Percentiles rank a stretch among this genome's conserved stretches.
These are phyloP conservation scores for Porites divaricata DNA, from an alignment of 92 coral and sea anemone species.

Conservation along the genomic window DNA sequence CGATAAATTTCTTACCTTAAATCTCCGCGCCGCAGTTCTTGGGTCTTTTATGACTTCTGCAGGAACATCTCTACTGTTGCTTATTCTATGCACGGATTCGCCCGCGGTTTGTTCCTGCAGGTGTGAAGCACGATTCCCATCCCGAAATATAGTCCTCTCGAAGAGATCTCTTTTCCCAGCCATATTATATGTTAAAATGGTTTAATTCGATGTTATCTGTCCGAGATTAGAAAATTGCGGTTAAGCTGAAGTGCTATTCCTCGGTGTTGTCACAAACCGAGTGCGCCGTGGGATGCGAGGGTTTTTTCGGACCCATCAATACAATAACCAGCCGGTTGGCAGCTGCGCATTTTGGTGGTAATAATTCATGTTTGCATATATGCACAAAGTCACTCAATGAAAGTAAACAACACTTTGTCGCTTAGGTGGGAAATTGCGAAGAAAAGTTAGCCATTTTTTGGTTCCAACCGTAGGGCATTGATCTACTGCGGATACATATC, in stretches of 20 bases:
- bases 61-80: not conserved
- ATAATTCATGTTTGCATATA: constrained; percentile 21
- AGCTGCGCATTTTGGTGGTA: constrained; percentile 31
- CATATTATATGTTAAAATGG: not conserved
- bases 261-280: not conserved
- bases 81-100: constrained; percentile 11
- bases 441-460: constrained; percentile 16
- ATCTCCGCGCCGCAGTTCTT: not conserved
- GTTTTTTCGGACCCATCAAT: not conserved
- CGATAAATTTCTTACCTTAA: constrained; percentile 23
- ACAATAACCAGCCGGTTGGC: not conserved
- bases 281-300: not conserved
- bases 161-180: constrained; percentile 25
- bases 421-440: constrained; percentile 8
- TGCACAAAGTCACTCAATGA: not conserved
- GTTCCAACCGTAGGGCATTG: not conserved
- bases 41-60: not conserved
- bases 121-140: not conserved
- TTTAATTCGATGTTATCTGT: not conserved
- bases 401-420: constrained; percentile 33
- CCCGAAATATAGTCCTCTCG: not conserved
- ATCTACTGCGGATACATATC: not conserved
- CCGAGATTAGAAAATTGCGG: not conserved
- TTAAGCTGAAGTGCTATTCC: not conserved
- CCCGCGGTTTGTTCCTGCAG: not conserved